These are phyloP conservation scores for Montifringilla adamsi DNA, from an alignment of 2,113 vertebrate species.

Conservation along the genomic window DNA sequence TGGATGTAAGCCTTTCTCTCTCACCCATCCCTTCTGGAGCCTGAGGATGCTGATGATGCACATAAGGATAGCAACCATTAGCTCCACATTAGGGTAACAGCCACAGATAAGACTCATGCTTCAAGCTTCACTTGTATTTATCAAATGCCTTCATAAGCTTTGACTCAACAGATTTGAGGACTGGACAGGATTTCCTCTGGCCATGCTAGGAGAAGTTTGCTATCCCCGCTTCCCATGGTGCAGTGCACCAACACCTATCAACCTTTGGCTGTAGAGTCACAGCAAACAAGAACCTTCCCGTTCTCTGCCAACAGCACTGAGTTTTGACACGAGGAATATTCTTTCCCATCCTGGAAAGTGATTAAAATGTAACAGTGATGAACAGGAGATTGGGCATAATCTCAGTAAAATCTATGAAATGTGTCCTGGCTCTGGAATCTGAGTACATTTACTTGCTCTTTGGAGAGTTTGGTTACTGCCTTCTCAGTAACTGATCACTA, in stretches of 20 bases:
- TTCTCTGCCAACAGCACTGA: neutral
- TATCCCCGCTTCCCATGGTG: neutral
- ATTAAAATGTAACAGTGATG: neutral
- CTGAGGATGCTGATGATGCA: neutral
- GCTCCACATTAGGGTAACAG: neutral
- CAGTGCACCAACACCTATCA: neutral
- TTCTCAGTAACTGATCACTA: neutral
- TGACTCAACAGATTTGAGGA: neutral
- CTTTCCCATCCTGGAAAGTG: neutral
- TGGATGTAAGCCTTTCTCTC: neutral
- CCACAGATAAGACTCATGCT: neutral
- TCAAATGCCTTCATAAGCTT: neutral
- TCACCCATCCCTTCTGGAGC: neutral
- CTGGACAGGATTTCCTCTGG: neutral
- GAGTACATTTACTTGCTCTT: rapidly evolving
- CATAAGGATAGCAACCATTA: neutral
- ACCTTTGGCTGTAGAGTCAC: neutral
- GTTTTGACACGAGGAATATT: neutral
- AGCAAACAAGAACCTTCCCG: neutral
- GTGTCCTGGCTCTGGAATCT: neutral
- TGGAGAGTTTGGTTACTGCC: neutral
- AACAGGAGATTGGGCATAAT: neutral
- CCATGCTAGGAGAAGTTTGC: neutral
- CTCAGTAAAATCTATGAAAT: neutral
- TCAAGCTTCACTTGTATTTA: neutral